phyloP scores from a whole-genome alignment of 2,888 invertebrate species.

The Muschampia plurimacula region DNA sequence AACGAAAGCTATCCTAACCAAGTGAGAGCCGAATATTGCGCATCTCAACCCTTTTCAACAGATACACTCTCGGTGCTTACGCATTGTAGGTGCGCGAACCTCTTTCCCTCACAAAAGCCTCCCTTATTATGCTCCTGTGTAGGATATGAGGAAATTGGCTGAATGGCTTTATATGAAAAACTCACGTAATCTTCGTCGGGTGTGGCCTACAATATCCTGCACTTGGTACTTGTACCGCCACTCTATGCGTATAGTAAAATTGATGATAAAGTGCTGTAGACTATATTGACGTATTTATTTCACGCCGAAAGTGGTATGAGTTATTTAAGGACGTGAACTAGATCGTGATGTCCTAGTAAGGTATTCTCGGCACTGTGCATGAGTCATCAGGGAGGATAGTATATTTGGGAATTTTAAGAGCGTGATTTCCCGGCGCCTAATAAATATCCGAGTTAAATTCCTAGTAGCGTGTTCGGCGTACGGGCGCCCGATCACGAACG shows the following conservation, averaged over 20 bases:
- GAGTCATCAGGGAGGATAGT: constrained; percentile 63
- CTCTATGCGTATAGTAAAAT: constrained; percentile 51
- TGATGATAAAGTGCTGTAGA: constrained; percentile 47
- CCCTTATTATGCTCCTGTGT: constrained; percentile 82
- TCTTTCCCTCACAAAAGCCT: constrained; percentile 81
- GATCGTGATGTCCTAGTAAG: constrained; percentile 21
- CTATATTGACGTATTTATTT: constrained; percentile 14
- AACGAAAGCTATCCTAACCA: constrained; percentile 67
- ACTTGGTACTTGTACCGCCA: constrained; percentile 66
- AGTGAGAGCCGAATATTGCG: constrained; percentile 68
- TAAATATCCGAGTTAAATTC: constrained; percentile 64
- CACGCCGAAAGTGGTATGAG: not conserved
- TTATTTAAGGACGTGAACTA: constrained; percentile 4
- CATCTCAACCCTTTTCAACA: constrained; percentile 63
- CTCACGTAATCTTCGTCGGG: constrained; percentile 79
- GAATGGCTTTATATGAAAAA: constrained; percentile 84
- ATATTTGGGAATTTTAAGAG: constrained; percentile 61
- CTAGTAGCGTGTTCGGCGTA: constrained; percentile 36
- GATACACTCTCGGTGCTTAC: constrained; percentile 67
- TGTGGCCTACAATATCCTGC: constrained; percentile 76
- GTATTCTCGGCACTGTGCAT: constrained; percentile 35
- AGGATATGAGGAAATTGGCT: constrained; percentile 84
- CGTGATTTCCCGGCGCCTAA: constrained; percentile 56
- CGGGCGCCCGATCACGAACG: constrained; percentile 58
- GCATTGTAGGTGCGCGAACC: constrained; percentile 79